phyloP scores from a whole-genome alignment of 2,888 invertebrate genomes.

The Acrobasis suavella region DNA sequence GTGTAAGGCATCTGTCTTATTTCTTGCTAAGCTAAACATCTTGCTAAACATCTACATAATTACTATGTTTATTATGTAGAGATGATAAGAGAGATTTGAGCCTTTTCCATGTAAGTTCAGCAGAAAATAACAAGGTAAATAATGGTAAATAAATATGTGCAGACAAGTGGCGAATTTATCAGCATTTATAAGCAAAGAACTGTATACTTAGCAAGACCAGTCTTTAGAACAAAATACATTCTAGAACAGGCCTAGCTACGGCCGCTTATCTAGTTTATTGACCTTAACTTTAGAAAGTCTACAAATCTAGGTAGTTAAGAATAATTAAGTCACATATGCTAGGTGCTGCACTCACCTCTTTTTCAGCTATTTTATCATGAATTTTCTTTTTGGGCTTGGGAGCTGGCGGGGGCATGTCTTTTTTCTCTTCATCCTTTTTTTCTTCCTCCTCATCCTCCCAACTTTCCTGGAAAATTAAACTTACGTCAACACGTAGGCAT shows the following conservation, averaged over 20 bases:
- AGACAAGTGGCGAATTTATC: not conserved
- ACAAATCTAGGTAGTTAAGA: constrained; percentile 1
- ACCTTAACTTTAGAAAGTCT: constrained; percentile 28
- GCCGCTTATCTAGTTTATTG: constrained; percentile 12
- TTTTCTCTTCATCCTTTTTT: constrained; percentile 88
- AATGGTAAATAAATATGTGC: no score
- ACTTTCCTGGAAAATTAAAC: constrained; percentile 87
- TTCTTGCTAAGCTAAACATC: no score
- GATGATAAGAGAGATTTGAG: no score
- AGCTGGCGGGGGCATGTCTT: constrained; percentile 81
- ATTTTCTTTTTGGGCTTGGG: constrained; percentile 89
- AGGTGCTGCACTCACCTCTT: constrained; percentile 84
- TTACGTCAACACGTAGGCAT: constrained; percentile 73
- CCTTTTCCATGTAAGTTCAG: no score
- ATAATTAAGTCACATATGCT: constrained; percentile 9
- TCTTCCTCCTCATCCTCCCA: constrained; percentile 97
- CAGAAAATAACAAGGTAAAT: no score
- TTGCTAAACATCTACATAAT: no score
- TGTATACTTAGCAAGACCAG: not conserved
- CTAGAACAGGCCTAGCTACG: not conserved
- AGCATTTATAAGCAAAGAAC: not conserved
- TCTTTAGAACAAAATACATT: not conserved
- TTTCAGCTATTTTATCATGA: constrained; percentile 92
- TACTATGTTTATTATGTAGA: no score
- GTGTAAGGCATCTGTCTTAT: no score